Percentiles rank a stretch among this genome's conserved stretches.
Conservation (phyloP, 2,888 invertebrate species). For the Cheilosia grossa region DNA sequence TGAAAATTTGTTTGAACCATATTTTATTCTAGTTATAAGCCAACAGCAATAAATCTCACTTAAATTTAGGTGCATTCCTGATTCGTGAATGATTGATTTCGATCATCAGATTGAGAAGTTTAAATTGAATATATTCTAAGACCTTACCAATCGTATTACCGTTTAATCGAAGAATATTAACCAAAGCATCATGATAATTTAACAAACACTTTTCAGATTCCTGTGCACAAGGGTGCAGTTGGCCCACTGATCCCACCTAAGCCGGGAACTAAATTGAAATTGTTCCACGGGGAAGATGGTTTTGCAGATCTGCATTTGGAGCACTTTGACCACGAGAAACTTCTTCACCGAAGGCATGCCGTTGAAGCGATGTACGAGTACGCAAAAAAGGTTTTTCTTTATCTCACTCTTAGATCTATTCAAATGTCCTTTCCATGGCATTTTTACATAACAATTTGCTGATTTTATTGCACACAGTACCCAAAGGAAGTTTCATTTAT, state of each 20-base stretch:
- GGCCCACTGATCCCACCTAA: constrained; percentile 79
- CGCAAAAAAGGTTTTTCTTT: constrained; percentile 83
- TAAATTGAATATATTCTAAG: too few relatives aligned
- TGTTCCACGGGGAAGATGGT: constrained; percentile 87
- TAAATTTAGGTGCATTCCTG: too few relatives aligned
- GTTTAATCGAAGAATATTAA: too few relatives aligned
- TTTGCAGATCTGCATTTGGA: constrained; percentile 86
- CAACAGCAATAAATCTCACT: too few relatives aligned
- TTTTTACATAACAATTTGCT: constrained; percentile 78
- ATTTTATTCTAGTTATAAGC: too few relatives aligned
- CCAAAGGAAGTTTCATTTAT: constrained; percentile 86
- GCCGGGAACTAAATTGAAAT: neutral
- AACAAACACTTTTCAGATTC: constrained; percentile 72
- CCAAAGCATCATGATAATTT: too few relatives aligned
- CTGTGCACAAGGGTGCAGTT: constrained; percentile 77
- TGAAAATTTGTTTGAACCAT: too few relatives aligned
- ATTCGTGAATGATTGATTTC: too few relatives aligned
- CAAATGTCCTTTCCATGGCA: neutral
- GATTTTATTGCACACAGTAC: constrained; percentile 77
- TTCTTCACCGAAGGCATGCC: constrained; percentile 85
- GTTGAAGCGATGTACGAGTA: constrained; percentile 86
- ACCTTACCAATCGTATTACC: too few relatives aligned
- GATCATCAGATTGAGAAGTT: too few relatives aligned
- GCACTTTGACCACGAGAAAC: constrained; percentile 80
- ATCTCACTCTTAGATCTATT: neutral